Base-by-base conservation (phyloP, 2,113 vertebrate species). In the Rattus rattus region DNA sequence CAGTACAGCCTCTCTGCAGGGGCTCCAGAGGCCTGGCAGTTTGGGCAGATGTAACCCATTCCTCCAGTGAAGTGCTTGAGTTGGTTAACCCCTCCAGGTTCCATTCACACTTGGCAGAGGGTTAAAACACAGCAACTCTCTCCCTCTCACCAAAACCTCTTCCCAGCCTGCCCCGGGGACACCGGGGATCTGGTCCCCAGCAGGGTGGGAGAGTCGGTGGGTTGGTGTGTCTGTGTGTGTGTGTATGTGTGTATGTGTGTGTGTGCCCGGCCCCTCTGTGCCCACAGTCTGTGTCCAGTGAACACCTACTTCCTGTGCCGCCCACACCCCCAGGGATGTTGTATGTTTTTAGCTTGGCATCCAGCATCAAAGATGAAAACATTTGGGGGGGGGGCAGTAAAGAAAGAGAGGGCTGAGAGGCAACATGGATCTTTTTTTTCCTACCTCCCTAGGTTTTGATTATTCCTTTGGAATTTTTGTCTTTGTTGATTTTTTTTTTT, bases 331-430 rank as follows among this genome's bases (percentile, higher is more conserved):
- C 54, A 26, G 13, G 93, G 89, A 92, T 65, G 95, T 98, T 98
- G 98, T 98, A 95, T 81, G 98, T 98, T 98, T 98, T 98, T 98
- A 99, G 99, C 99, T 98, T 99, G 98, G 98, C 99, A 98, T 98
- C 98, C 99, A 99, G 99, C 99, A 99, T 99, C 99, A 99, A 99
- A 99, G 99, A 99, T 99, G 99, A 99, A 99, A 99, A 99, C 83
- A 3, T 22, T 52, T 11, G 0, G 0, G 10, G 30, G 72, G 5
- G 54, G 69, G 9, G 54, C 24, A 9, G 67, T 16, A 26, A 85
- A 52, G 54, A 39, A 43, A 43, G 65, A 75, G 28, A 79, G 14
- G 84, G 36, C 2, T 39, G 89, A 97, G 98, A 98, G 96, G 96
- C 98, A 86, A 13, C 24, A 4, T 0, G 26, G 20, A 86, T 69